These are phyloP conservation scores for Meda fulgida DNA, from an alignment of 2,797 vertebrate species.

Conservation along the genomic window DNA sequence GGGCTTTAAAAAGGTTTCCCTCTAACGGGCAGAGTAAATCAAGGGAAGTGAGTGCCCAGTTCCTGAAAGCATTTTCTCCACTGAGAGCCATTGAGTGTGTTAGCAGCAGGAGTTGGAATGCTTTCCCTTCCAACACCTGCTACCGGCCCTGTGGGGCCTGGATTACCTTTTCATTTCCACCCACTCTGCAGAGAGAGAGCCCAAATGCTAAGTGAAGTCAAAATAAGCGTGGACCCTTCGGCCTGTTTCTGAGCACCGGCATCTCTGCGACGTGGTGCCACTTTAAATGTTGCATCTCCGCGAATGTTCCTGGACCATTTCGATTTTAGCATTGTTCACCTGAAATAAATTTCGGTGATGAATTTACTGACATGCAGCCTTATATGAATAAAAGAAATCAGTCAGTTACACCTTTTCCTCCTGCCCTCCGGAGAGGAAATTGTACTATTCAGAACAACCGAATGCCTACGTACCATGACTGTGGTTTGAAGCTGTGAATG, in stretches of 20 bases:
- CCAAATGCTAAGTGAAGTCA: slow-evolving; percentile 49
- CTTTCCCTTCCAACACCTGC: slow-evolving; percentile 60
- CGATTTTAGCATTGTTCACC: slow-evolving; percentile 16
- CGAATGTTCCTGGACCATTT: slow-evolving; percentile 1
- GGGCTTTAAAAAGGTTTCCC: slow-evolving; percentile 58
- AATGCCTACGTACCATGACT: slow-evolving; percentile 1
- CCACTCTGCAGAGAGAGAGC: slow-evolving; percentile 18
- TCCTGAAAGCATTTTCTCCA: slow-evolving; percentile 76
- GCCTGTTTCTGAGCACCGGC: slow-evolving; percentile 41
- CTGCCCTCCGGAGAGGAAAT: slow-evolving; percentile 29
- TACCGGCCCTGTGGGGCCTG: slow-evolving; percentile 72
- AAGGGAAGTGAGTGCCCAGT: slow-evolving; percentile 71
- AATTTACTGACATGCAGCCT: slow-evolving; percentile 29
- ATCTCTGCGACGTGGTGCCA: slow-evolving; percentile 22
- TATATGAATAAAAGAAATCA: slow-evolving; percentile 43
- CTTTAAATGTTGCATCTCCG: slow-evolving; percentile 30
- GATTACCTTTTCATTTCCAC: slow-evolving; percentile 72
- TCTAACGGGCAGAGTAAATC: slow-evolving; percentile 41
- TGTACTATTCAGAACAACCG: slow-evolving; percentile 5
- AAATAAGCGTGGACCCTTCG: slow-evolving; percentile 37
- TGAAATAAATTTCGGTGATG: slow-evolving; percentile 4
- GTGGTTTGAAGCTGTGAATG: slow-evolving; percentile 16
- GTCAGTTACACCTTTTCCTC: slow-evolving; percentile 10
- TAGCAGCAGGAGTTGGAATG: slow-evolving; percentile 67
- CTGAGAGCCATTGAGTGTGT: slow-evolving; percentile 73